phyloP scores from a whole-genome alignment of 2,797 vertebrate genomes.

The Helostoma temminkii region DNA sequence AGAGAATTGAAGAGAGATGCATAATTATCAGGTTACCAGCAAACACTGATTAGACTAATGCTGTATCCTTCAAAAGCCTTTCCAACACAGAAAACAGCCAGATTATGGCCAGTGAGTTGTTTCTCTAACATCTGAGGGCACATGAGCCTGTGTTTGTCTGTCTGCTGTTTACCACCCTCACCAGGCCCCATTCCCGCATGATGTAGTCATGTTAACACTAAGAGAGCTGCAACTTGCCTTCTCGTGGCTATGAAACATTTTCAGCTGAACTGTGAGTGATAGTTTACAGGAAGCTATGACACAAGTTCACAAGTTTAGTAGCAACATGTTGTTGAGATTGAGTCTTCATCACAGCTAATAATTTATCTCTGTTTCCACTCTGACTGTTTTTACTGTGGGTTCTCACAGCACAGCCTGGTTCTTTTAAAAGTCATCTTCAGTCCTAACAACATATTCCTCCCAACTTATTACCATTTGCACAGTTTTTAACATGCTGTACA shows the following conservation, averaged over 20 bases:
- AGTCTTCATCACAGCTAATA: constrained; percentile 15
- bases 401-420: not conserved
- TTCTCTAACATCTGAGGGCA: constrained; percentile 32
- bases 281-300: constrained; percentile 26
- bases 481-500: not conserved
- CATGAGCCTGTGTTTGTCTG: constrained; percentile 26
- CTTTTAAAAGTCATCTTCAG: constrained; percentile 5
- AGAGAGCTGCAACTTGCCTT: constrained; percentile 28
- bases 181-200: constrained; percentile 58
- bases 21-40: constrained; percentile 43
- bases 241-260: constrained; percentile 56
- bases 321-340: constrained; percentile 22
- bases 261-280: constrained; percentile 58
- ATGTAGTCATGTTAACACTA: constrained; percentile 60
- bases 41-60: constrained; percentile 60
- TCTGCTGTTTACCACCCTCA: constrained; percentile 30
- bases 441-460: not conserved
- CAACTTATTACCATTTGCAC: too few relatives aligned
- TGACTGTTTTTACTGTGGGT: constrained; percentile 2
- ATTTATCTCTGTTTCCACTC: constrained; percentile 23
- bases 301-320: constrained; percentile 31
- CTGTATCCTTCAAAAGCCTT: constrained; percentile 48
- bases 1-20: constrained; percentile 21
- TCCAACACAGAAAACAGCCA: constrained; percentile 31
- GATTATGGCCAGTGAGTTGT: constrained; percentile 18